Evolutionary conservation across 2,113 vertebrate genomes (phyloP).

Genomic region (Coryphaenoides rupestris): DNA sequence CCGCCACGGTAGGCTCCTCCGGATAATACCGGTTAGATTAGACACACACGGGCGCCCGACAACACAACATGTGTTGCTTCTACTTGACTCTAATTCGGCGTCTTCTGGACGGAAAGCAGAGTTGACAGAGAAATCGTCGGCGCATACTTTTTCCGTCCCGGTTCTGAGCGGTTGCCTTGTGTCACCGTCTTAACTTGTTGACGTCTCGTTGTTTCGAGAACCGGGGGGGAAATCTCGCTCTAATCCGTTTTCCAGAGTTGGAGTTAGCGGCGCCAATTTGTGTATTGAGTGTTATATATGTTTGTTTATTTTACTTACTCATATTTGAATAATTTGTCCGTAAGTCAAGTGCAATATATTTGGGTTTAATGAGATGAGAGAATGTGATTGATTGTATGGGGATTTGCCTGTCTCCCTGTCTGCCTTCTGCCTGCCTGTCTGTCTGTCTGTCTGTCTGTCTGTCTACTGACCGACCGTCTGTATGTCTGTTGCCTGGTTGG

Average conservation of each 20-base stretch:
- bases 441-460: neutral
- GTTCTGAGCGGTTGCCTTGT: neutral
- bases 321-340: too few species aligned
- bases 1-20: slow-evolving; percentile 8
- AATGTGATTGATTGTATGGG: slow-evolving; percentile 9
- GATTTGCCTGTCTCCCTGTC: neutral
- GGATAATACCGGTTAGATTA: slow-evolving; percentile 34
- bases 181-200: too few species aligned
- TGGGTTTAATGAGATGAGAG: too few species aligned
- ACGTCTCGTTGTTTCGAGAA: too few species aligned
- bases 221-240: too few species aligned
- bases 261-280: too few species aligned
- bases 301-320: too few species aligned
- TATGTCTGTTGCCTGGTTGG: neutral
- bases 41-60: slow-evolving; percentile 26
- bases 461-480: neutral
- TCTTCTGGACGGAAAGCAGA: neutral
- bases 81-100: neutral
- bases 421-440: neutral
- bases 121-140: neutral
- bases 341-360: too few species aligned
- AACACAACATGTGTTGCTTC: slow-evolving; percentile 3
- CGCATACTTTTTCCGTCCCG: neutral
- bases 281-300: too few species aligned
- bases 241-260: too few species aligned